Evolutionary conservation across 2,888 invertebrate genomes (phyloP), one percentile per base, ranked within the genome.

Genomic region (Toxonevra muliebris): DNA sequence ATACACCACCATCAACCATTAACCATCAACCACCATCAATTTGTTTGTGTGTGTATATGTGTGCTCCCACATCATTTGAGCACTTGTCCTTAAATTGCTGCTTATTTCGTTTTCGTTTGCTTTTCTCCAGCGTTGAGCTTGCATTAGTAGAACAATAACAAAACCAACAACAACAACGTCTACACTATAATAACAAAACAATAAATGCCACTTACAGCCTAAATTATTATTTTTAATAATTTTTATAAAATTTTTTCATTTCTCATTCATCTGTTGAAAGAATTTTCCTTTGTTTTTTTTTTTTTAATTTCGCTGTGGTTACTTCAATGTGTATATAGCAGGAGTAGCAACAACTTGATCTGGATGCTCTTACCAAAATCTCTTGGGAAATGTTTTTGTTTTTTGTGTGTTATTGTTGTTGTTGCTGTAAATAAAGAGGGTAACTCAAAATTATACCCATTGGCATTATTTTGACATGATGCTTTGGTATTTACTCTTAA

Each of bases 371-470:
- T n/a, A 19, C 48, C 68, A 54, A n/a, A 48, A 12, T 53, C 68
- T 58, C 55, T 20, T 53, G 59, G 68, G 68, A 65, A 50, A 17
- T 52, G 48, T 41, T 62, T 54, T 20, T 52, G 41, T 41, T 17
- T 52, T 62, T 42, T 41, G 4, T 53, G 13, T 62, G n/a, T 8
- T 15, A 48, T 53, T 65, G 40, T 30, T 48, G 15, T 40, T 45
- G 45, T 20, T 13, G 48, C 53, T 45, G 45, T 15, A 19, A 55
- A 55, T 45, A 60, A 53, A 61, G 58, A 40, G 62, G 60, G 73
- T 73, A 74, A 80, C 76, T 77, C 78, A 76, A 77, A 77, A 75
- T 77, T 75, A 68, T 65, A 52, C 67, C 79, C 74, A 57, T 61
- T 19, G 75, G 78, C 58, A 62, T 42, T 17, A 52, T 57, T 53